Evolutionary conservation across 1,140 invertebrate species (phyloP), one percentile per base, ranked within the genome.

Genomic region (Scaptomyza montana): DNA sequence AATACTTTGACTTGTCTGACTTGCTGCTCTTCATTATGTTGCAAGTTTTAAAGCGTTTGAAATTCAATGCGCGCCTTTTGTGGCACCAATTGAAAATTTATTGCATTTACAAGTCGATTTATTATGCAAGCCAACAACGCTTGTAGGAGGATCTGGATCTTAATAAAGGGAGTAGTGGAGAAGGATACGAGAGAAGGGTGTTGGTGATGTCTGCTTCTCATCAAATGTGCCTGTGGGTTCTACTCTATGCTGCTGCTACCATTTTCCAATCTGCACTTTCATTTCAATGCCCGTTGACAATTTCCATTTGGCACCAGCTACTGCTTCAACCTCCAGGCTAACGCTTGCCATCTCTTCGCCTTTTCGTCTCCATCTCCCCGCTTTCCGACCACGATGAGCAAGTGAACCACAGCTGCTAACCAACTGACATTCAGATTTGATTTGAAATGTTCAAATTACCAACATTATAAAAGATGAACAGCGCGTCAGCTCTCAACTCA

Each of bases 361-460:
- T 16, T 16, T 16, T 16, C 16, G 16, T 16, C 16, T 16, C 16
- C 16, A 16, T 25, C 25, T 6, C 46, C 13, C 1, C 30, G 0
- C 55, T n/a, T 16, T n/a, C 56, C 5, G 9, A 9, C 30, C 30
- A 39, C 46, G 21, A 64, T 43, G 39, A 53, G 49, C 63, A 60
- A 55, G 62, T 65, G 75, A 79, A 81, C 78, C 84, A 55, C 82
- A 87, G 82, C 75, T 89, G 78, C 66, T 87, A 85, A 87, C 82
- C 81, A 85, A 86, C 82, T 86, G 81, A 87, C 82, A 77, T 87
- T 77, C 78, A 82, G 82, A 89, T 87, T 82, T 87, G 82, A 87
- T 89, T 89, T 89, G 78, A 82, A 87, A 87, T 87, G 84, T 87
- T 87, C 76, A 87, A 89, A 87, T 89, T 87, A 89, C 82, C 82